A percentile compares a stretch with the other conserved stretches of the same genome.
Evolutionary conservation across 2,113 vertebrate genomes (phyloP).

Genomic region (Bombycilla garrulus): DNA sequence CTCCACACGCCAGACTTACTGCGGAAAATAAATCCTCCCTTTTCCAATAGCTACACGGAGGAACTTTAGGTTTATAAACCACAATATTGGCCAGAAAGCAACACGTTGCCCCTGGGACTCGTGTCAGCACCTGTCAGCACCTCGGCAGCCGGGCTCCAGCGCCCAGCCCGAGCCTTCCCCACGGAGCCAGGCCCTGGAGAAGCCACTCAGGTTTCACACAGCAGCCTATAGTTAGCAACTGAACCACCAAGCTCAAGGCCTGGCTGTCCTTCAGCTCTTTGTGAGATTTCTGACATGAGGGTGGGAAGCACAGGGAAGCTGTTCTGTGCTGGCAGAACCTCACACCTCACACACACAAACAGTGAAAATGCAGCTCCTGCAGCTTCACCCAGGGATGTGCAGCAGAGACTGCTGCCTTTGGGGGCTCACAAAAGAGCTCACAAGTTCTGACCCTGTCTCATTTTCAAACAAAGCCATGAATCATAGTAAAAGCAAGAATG

Average conservation of each 20-base stretch:
- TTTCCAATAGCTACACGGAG: not conserved
- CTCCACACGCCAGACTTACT: not conserved
- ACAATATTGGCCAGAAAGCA: not conserved
- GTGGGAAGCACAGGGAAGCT: not conserved
- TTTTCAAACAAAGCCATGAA: not conserved
- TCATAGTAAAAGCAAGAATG: not conserved
- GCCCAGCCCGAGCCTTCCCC: not conserved
- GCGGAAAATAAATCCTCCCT: not conserved
- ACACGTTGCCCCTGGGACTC: not conserved
- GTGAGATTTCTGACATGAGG: not conserved
- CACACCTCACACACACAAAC: not conserved
- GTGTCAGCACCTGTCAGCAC: not conserved
- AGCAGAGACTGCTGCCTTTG: not conserved
- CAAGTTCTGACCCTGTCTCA: not conserved
- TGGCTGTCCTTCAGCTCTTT: not conserved
- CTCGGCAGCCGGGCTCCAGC: not conserved
- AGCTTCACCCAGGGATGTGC: rapidly evolving
- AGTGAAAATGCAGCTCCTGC: not conserved
- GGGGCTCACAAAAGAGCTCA: not conserved
- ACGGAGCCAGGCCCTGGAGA: not conserved
- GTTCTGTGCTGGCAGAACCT: rapidly evolving
- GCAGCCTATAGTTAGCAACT: slow-evolving; percentile 15
- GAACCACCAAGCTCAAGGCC: not conserved
- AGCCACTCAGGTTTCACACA: not conserved
- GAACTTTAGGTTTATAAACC: not conserved